Conservation (phyloP, 2,797 vertebrate genomes). For the Sebastes matsubarae region DNA sequence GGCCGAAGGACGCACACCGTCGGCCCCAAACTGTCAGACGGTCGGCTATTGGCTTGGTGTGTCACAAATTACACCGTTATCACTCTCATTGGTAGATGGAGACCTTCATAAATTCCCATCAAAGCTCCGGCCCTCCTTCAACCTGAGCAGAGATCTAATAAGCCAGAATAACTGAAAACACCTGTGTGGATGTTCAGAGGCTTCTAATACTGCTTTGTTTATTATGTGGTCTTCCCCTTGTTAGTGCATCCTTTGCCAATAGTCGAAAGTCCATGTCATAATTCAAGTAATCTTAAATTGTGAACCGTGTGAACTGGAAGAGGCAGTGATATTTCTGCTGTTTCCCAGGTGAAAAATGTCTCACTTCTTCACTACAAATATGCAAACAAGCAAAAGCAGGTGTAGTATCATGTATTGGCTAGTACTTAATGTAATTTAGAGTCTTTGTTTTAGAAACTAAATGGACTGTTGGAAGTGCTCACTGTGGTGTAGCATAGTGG, state of each 20-base stretch:
- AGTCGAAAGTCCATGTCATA: neutral
- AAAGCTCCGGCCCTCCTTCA: too few species aligned
- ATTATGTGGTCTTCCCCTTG: neutral
- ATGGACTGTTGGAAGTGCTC: slow-evolving; percentile 4
- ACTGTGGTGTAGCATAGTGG: slow-evolving; percentile 9
- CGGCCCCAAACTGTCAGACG: too few species aligned
- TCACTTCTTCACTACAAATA: neutral
- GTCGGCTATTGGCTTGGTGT: too few species aligned
- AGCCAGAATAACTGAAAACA: neutral
- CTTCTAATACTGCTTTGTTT: neutral
- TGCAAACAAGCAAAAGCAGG: neutral
- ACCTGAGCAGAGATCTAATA: neutral
- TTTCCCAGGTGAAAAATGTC: neutral
- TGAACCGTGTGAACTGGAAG: neutral
- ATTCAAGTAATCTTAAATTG: neutral
- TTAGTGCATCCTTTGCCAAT: neutral
- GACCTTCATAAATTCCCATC: too few species aligned
- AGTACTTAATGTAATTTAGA: neutral
- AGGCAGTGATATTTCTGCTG: neutral
- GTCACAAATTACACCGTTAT: too few species aligned
- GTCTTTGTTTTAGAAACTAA: neutral
- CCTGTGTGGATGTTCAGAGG: neutral
- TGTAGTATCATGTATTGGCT: neutral
- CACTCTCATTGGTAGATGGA: too few species aligned
- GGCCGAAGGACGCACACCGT: too few species aligned